Evolutionary conservation across 1,140 invertebrate genomes (phyloP).

Genomic region (Psilanteris sp.): DNA sequence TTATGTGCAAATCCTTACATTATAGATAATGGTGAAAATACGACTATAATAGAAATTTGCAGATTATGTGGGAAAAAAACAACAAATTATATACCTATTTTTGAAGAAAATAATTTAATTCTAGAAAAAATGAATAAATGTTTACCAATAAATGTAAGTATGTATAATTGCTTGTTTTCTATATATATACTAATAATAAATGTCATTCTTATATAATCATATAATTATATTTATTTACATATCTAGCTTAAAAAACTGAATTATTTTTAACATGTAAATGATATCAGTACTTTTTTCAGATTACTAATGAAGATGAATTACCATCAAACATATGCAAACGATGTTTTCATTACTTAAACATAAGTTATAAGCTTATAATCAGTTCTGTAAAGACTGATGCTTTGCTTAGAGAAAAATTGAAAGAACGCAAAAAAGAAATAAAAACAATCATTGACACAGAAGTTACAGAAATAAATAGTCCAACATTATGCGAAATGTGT

Average conservation of each 20-base stretch:
- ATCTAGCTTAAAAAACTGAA: too few relatives aligned
- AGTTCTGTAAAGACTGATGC: conserved; percentile 61
- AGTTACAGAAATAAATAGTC: conserved; percentile 43
- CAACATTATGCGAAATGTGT: conserved; percentile 63
- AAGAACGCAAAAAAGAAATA: background rate
- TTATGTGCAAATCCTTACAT: too few relatives aligned
- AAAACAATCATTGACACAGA: too few relatives aligned
- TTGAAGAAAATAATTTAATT: conserved; percentile 32
- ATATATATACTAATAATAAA: too few relatives aligned
- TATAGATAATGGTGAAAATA: conserved; percentile 1
- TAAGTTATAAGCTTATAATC: conserved; percentile 66
- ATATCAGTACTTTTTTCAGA: too few relatives aligned
- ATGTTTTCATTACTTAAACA: conserved; percentile 67
- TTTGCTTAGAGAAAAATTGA: conserved; percentile 47
- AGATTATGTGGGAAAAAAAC: conserved; percentile 55
- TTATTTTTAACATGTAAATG: conserved; percentile 51
- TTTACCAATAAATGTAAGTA: conserved; percentile 57
- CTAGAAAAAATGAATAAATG: conserved; percentile 61
- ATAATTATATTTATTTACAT: background rate
- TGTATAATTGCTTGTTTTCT: background rate
- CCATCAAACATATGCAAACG: conserved; percentile 66
- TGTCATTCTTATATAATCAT: too few relatives aligned
- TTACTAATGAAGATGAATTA: conserved; percentile 63
- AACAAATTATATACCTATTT: conserved; percentile 54
- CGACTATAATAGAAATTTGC: conserved; percentile 35